These are phyloP conservation scores for Microcebus murinus DNA, from an alignment of 2,113 vertebrate species.

Conservation along the genomic window DNA sequence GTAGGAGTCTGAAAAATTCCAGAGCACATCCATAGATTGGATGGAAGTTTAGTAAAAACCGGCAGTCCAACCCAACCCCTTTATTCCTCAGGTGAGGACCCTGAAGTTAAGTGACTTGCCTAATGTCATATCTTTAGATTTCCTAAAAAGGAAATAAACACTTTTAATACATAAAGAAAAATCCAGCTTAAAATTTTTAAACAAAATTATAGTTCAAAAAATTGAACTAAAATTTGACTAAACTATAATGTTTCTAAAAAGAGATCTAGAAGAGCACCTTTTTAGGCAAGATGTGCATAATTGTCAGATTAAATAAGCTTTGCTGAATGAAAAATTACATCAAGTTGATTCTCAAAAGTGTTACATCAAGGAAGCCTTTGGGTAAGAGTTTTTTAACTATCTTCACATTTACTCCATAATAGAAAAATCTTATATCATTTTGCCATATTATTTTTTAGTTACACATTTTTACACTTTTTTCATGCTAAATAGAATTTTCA, in stretches of 20 bases:
- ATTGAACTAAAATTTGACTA: conserved; percentile 40
- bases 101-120: not conserved
- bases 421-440: conserved; percentile 49
- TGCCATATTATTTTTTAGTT: conserved; percentile 63
- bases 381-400: conserved; percentile 61
- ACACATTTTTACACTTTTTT: conserved; percentile 67
- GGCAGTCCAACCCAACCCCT: not conserved
- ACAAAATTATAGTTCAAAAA: conserved; percentile 64
- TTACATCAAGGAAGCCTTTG: conserved; percentile 52
- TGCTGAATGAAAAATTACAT: conserved; percentile 64
- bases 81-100: not conserved
- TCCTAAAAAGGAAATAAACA: not conserved
- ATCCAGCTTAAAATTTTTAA: not conserved
- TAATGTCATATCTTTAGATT: not conserved
- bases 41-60: not conserved
- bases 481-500: conserved; percentile 66
- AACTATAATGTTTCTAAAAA: conserved; percentile 51
- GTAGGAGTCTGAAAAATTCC: not conserved
- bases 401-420: conserved; percentile 19
- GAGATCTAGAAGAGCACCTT: conserved; percentile 66
- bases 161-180: not conserved
- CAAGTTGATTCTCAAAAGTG: conserved; percentile 73
- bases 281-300: conserved; percentile 28
- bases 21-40: not conserved
- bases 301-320: conserved; percentile 52